These are phyloP conservation scores for Smithornis capensis DNA, from an alignment of 2,113 vertebrate genomes.

Conservation along the genomic window DNA sequence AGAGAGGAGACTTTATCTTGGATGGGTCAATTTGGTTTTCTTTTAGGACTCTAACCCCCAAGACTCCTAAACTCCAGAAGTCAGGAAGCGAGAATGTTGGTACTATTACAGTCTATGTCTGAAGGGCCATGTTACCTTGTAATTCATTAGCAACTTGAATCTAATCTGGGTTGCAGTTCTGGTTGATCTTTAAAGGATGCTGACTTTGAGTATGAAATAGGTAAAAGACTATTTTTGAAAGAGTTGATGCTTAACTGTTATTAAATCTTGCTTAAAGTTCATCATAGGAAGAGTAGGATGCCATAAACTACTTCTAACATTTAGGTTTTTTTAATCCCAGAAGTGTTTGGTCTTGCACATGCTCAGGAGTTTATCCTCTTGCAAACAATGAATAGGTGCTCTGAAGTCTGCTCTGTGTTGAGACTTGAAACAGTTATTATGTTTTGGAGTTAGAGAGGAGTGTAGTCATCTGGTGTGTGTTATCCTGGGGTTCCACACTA, in stretches of 20 bases:
- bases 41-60: background rate
- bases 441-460: background rate
- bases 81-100: background rate
- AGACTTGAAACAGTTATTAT: background rate
- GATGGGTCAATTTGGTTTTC: background rate
- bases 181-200: background rate
- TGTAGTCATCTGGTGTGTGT: background rate
- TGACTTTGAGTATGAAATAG: background rate
- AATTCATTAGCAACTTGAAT: background rate
- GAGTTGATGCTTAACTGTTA: background rate
- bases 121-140: background rate
- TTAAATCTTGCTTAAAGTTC: background rate
- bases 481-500: background rate
- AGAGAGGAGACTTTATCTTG: background rate
- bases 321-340: background rate
- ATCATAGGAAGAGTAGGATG: background rate
- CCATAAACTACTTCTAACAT: background rate
- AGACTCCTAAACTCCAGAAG: background rate
- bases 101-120: background rate
- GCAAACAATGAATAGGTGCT: background rate
- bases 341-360: background rate
- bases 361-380: background rate
- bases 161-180: background rate
- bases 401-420: background rate
- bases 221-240: background rate